phyloP scores from a whole-genome alignment of 53 echinoderm and acorn worm species.

The Zoroaster sp. region DNA sequence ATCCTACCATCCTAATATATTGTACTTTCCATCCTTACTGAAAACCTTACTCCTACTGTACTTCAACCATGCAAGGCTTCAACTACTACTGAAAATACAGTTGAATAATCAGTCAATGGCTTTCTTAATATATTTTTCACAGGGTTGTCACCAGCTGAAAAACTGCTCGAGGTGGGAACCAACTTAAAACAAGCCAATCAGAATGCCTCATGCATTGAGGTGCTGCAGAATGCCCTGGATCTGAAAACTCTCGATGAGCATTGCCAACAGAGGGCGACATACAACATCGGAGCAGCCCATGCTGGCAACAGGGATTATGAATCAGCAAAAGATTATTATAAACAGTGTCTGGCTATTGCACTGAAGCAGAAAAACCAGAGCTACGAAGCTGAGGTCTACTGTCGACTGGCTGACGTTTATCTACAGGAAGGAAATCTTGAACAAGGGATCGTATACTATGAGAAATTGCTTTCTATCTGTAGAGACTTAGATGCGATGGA shows the following conservation, averaged over 20 bases:
- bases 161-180: constrained; percentile 76
- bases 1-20: too few species aligned
- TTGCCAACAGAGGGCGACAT: constrained; percentile 61
- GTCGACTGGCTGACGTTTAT: constrained; percentile 74
- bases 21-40: too few species aligned
- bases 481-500: constrained; percentile 49
- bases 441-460: constrained; percentile 76
- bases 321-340: constrained; percentile 73
- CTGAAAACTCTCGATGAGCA: constrained; percentile 52
- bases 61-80: too few species aligned
- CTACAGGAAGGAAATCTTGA: constrained; percentile 60
- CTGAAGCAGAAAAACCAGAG: constrained; percentile 60
- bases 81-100: too few species aligned
- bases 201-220: constrained; percentile 72
- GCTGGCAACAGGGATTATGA: constrained; percentile 52
- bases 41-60: too few species aligned
- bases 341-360: constrained; percentile 68
- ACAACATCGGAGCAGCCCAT: constrained; percentile 65
- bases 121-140: not conserved
- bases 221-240: constrained; percentile 78
- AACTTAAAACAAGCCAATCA: constrained; percentile 64
- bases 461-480: constrained; percentile 80
- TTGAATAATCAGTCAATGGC: too few species aligned
- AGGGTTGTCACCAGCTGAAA: constrained; percentile 71
- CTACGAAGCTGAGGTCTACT: constrained; percentile 76